These are phyloP conservation scores for Ceratotherium simum DNA, from an alignment of 2,113 vertebrate species.

Conservation along the genomic window DNA sequence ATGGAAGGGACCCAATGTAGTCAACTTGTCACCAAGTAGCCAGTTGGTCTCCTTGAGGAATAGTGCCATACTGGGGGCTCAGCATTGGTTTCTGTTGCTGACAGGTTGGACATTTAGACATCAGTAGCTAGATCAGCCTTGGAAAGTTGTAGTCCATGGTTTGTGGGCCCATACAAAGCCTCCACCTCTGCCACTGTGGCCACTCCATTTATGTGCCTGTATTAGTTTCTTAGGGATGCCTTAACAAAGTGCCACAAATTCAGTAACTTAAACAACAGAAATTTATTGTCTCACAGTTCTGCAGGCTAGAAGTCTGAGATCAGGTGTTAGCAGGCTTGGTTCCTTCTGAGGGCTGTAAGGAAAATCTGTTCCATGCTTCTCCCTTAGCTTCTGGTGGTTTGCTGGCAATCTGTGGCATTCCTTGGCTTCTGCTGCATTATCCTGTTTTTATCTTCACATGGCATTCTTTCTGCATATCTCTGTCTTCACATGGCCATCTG, in stretches of 20 bases:
- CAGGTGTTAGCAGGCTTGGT: not conserved
- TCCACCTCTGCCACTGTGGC: not conserved
- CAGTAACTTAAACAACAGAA: slow-evolving; percentile 25
- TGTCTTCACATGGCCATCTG: slow-evolving; percentile 6
- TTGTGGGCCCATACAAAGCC: not conserved
- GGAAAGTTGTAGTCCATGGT: not conserved
- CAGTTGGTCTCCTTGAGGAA: not conserved
- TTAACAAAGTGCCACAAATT: not conserved
- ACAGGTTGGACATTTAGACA: not conserved
- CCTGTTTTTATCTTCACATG: not conserved
- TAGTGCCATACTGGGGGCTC: not conserved
- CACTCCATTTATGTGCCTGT: not conserved
- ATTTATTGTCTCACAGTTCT: slow-evolving; percentile 2
- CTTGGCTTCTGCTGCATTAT: not conserved
- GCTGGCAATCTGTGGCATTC: not conserved
- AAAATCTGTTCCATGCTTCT: not conserved
- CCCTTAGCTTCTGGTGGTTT: not conserved
- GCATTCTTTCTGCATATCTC: not conserved
- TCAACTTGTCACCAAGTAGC: not conserved
- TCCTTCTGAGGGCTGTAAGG: not conserved
- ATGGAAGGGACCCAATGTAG: not conserved
- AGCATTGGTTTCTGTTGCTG: not conserved
- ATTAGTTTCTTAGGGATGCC: not conserved
- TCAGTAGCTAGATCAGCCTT: not conserved
- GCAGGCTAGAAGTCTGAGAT: not conserved